Conservation (phyloP, 2,113 vertebrate species). For the Istiophorus platypterus region DNA sequence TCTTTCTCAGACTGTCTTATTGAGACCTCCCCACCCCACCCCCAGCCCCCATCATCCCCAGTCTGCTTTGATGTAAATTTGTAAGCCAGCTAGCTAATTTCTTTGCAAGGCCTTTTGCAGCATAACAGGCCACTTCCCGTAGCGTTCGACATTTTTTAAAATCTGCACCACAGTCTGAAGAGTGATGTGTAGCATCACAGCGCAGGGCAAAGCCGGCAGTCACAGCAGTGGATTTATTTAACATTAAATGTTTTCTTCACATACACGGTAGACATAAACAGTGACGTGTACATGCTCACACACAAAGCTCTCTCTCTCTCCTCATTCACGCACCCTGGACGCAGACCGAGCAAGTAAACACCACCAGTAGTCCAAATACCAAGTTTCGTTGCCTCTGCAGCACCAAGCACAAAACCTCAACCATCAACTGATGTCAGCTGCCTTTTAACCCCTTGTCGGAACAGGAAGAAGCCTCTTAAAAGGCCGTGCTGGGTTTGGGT, state of each 20-base stretch:
- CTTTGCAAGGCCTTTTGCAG: conserved; percentile 14
- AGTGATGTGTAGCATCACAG: neutral
- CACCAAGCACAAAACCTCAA: neutral
- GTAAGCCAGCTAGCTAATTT: neutral
- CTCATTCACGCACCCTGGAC: neutral
- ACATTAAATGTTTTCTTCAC: neutral
- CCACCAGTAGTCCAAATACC: neutral
- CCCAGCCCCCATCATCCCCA: neutral
- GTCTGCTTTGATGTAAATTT: neutral
- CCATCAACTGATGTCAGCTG: neutral
- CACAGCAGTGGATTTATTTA: conserved; percentile 3
- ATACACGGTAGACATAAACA: neutral
- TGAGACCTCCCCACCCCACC: neutral
- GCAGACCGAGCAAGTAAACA: neutral
- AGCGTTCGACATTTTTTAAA: neutral
- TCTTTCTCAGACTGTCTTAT: neutral
- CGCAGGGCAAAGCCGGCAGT: conserved; percentile 21
- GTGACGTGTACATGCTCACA: neutral
- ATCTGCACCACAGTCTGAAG: neutral
- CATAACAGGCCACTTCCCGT: neutral
- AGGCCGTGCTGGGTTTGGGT: neutral
- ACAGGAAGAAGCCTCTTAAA: neutral
- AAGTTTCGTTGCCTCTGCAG: neutral
- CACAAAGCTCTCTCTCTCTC: neutral
- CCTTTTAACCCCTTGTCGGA: neutral